phyloP scores from a whole-genome alignment of 2,113 vertebrate species.

The Cavia aperea region DNA sequence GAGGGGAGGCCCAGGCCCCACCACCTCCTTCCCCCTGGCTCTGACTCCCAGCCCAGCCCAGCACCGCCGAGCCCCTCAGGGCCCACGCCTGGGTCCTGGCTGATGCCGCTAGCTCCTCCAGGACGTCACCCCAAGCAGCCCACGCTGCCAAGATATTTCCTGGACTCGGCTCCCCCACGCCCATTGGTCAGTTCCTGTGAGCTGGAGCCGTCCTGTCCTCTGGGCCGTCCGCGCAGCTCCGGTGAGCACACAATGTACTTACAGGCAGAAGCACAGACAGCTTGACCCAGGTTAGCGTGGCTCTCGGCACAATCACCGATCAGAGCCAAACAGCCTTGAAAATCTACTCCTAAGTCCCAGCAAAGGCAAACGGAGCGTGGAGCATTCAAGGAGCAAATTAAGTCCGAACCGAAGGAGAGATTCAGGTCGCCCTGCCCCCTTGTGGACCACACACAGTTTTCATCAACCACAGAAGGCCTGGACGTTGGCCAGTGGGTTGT shows the following conservation, averaged over 20 bases:
- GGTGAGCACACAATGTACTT: slow-evolving; percentile 39
- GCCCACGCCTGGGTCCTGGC: not conserved
- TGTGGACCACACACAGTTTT: slow-evolving; percentile 31
- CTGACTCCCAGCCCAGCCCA: not conserved
- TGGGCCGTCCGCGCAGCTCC: not conserved
- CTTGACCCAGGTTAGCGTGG: slow-evolving; percentile 62
- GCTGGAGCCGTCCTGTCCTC: not conserved
- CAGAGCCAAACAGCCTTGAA: slow-evolving; percentile 66
- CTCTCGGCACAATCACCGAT: slow-evolving; percentile 49
- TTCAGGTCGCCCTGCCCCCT: not conserved
- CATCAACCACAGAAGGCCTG: not conserved
- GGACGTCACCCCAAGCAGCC: not conserved
- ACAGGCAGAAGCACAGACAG: slow-evolving; percentile 37
- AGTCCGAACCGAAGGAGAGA: not conserved
- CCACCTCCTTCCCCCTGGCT: not conserved
- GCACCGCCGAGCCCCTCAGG: not conserved
- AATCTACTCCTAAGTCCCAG: slow-evolving; percentile 38
- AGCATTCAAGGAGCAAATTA: not conserved
- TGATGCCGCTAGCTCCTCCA: not conserved
- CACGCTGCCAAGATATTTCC: not conserved
- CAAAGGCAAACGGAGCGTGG: slow-evolving; percentile 37
- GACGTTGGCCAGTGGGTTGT: not conserved
- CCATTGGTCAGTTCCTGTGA: not conserved
- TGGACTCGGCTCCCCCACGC: too few species aligned
- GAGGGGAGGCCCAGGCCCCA: too few species aligned